Evolutionary conservation across 2,888 invertebrate genomes (phyloP).

Genomic region (Polylopha cassiicola): DNA sequence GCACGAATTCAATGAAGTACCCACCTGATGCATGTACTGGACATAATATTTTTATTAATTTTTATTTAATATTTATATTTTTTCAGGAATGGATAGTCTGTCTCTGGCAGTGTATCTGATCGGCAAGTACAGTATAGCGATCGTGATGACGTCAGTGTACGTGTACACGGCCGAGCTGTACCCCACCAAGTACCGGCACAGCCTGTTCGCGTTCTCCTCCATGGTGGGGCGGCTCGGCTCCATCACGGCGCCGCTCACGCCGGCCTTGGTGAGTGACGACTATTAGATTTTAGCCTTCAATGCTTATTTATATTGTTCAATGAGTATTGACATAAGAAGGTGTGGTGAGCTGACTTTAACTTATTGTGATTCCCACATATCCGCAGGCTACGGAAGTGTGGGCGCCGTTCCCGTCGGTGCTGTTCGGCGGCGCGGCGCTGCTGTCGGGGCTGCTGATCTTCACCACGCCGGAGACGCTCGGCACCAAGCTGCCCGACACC

Average conservation of each 20-base stretch:
- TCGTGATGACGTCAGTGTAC: constrained; percentile 78
- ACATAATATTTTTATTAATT: neutral
- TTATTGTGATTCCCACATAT: too few relatives aligned
- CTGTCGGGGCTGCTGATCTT: constrained; percentile 57
- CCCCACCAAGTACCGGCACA: constrained; percentile 80
- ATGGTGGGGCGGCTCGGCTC: constrained; percentile 82
- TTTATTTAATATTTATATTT: constrained; percentile 9
- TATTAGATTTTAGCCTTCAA: too few relatives aligned
- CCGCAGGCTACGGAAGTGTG: constrained; percentile 29
- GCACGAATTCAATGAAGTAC: too few relatives aligned
- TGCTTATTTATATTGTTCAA: too few relatives aligned
- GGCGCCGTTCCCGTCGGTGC: constrained; percentile 66
- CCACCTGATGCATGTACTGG: too few relatives aligned
- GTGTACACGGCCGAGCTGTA: constrained; percentile 82
- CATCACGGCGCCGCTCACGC: constrained; percentile 81
- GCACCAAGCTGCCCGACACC: constrained; percentile 75
- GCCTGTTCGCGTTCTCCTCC: constrained; percentile 79
- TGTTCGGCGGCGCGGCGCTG: too few relatives aligned
- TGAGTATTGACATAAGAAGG: too few relatives aligned
- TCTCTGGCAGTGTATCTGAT: constrained; percentile 71
- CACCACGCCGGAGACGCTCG: constrained; percentile 70
- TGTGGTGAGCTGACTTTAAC: too few relatives aligned
- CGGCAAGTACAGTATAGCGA: constrained; percentile 78
- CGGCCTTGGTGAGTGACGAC: constrained; percentile 77
- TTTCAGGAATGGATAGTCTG: constrained; percentile 33